Percentiles rank a stretch among this genome's conserved stretches.
phyloP scores from a whole-genome alignment of 2,797 vertebrate species.

The Nyctalus aviator region DNA sequence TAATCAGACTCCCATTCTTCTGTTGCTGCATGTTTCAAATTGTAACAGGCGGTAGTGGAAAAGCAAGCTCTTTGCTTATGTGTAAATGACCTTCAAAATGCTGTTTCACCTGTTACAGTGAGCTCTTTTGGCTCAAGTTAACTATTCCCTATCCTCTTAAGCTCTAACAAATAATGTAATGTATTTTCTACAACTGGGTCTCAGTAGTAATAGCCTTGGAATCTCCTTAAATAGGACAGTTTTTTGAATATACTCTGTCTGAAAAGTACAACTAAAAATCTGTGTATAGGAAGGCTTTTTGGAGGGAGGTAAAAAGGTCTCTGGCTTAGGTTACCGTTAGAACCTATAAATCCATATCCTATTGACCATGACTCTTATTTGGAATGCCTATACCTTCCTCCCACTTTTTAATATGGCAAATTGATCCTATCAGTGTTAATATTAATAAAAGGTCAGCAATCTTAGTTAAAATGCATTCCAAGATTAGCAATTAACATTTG shows the following conservation, averaged over 20 bases:
- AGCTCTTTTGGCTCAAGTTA: neutral
- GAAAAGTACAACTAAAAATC: conserved; percentile 1
- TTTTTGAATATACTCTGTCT: conserved; percentile 45
- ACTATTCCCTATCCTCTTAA: neutral
- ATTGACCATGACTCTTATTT: neutral
- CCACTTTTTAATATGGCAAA: conserved; percentile 23
- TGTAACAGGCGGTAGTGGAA: neutral
- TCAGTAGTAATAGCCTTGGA: conserved; percentile 40
- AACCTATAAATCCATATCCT: conserved; percentile 6
- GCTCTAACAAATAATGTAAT: neutral
- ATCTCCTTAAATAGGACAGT: conserved; percentile 45
- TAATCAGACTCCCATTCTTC: neutral
- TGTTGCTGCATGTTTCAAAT: conserved; percentile 32
- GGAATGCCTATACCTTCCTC: neutral
- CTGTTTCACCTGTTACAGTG: neutral
- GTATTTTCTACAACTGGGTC: conserved; percentile 14
- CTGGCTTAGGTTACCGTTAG: neutral
- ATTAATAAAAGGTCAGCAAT: conserved; percentile 50
- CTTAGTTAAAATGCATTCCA: conserved; percentile 55
- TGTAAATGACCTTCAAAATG: conserved; percentile 70
- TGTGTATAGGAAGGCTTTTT: neutral
- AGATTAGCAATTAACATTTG: conserved; percentile 59
- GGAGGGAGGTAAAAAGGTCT: neutral
- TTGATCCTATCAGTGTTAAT: conserved; percentile 31
- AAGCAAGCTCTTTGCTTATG: conserved; percentile 54